These are phyloP conservation scores for Trachelus troglodyta DNA, from an alignment of 2,888 invertebrate species.

Conservation along the genomic window DNA sequence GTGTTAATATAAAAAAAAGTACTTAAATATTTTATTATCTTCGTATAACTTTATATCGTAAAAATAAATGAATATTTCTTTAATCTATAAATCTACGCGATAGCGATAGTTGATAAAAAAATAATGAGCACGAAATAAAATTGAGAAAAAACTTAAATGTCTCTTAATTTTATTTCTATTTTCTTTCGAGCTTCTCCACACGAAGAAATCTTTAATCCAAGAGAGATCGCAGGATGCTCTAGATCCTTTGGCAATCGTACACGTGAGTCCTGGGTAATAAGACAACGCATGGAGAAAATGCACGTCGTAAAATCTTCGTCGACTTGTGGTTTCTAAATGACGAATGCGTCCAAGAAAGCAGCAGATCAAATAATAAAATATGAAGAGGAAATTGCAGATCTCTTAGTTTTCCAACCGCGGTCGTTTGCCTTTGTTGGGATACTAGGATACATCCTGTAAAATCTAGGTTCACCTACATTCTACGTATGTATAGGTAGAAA, in stretches of 20 bases:
- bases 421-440: no score
- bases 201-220: neutral
- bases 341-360: neutral
- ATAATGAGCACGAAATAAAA: neutral
- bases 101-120: neutral
- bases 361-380: neutral
- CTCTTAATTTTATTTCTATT: neutral
- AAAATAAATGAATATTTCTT: no score
- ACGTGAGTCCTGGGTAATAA: neutral
- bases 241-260: neutral
- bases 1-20: no score
- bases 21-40: neutral
- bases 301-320: neutral
- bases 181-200: neutral
- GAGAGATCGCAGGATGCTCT: neutral
- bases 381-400: neutral
- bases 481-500: neutral
- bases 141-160: neutral
- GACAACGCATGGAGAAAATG: neutral
- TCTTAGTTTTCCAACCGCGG: neutral
- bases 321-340: neutral
- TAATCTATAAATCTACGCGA: no score
- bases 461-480: neutral
- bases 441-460: neutral
- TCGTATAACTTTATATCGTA: neutral